Evolutionary conservation across 2,113 vertebrate species (phyloP).

Genomic region (Phylloscopus trochilus): DNA sequence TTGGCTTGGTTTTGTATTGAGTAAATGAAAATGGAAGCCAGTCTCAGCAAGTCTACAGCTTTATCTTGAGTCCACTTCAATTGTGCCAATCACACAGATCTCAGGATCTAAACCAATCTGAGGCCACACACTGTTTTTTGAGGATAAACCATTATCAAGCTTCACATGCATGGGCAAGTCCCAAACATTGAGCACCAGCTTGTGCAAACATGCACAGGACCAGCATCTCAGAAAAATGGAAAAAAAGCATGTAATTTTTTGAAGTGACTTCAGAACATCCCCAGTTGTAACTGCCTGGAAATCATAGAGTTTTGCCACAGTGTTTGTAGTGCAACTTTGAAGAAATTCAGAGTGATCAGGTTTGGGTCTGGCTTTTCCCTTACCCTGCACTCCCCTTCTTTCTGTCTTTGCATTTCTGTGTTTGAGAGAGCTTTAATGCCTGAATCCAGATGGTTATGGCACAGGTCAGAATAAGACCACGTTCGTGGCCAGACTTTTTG

Average conservation of each 20-base stretch:
- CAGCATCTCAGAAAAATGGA: background rate
- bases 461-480: background rate
- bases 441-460: background rate
- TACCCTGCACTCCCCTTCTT: background rate
- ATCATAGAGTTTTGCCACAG: background rate
- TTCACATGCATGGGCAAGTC: background rate
- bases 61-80: background rate
- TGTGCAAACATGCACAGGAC: background rate
- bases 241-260: background rate
- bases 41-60: background rate
- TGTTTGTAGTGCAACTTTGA: background rate
- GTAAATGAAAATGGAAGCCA: background rate
- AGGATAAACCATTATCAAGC: background rate
- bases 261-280: background rate
- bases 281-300: background rate
- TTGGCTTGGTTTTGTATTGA: background rate
- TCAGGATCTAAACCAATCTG: background rate
- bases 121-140: background rate
- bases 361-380: background rate
- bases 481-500: background rate
- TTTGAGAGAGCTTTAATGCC: background rate
- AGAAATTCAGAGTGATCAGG: background rate
- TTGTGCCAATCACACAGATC: background rate
- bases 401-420: background rate
- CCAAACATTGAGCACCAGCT: background rate